phyloP scores from a whole-genome alignment of 2,888 invertebrate genomes.

The Steinernema carpocapsae region DNA sequence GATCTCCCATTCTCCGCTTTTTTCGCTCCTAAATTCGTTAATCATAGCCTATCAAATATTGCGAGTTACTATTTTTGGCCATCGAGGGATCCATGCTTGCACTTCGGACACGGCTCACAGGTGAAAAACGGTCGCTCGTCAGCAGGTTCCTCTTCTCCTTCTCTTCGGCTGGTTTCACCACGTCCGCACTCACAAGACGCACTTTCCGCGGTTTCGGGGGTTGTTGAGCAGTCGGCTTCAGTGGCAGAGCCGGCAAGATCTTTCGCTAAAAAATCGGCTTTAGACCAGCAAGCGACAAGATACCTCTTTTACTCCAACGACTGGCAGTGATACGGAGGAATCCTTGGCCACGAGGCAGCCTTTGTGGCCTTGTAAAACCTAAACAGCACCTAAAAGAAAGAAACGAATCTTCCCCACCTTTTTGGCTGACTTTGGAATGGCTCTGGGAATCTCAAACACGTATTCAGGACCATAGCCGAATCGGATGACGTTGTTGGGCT shows the following conservation, averaged over 20 bases:
- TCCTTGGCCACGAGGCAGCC: not conserved
- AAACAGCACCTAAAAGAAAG: not conserved
- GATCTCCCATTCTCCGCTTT: not conserved
- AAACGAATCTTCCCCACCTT: slow-evolving; percentile 30
- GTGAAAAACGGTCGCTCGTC: not conserved
- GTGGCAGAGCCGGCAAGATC: slow-evolving; percentile 10
- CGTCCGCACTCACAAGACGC: not conserved
- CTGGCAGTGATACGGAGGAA: slow-evolving; percentile 37
- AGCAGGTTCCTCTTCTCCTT: slow-evolving; percentile 1
- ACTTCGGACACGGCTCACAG: slow-evolving; percentile 1
- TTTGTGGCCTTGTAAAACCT: not conserved
- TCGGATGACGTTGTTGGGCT: slow-evolving; percentile 41
- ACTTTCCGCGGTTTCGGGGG: not conserved
- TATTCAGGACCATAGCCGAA: slow-evolving; percentile 47
- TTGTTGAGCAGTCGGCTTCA: not conserved
- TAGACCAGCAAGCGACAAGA: not conserved
- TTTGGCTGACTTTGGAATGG: slow-evolving; percentile 32
- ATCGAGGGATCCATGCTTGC: slow-evolving; percentile 16
- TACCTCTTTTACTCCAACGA: slow-evolving; percentile 44
- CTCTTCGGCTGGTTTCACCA: not conserved
- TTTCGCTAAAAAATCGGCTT: slow-evolving; percentile 15
- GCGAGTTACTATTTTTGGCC: too few relatives aligned
- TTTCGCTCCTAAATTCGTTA: not conserved
- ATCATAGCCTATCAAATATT: not conserved
- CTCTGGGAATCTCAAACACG: slow-evolving; percentile 45